Evolutionary conservation across 2,113 vertebrate species (phyloP).

Genomic region (Leucoraja erinaceus): DNA sequence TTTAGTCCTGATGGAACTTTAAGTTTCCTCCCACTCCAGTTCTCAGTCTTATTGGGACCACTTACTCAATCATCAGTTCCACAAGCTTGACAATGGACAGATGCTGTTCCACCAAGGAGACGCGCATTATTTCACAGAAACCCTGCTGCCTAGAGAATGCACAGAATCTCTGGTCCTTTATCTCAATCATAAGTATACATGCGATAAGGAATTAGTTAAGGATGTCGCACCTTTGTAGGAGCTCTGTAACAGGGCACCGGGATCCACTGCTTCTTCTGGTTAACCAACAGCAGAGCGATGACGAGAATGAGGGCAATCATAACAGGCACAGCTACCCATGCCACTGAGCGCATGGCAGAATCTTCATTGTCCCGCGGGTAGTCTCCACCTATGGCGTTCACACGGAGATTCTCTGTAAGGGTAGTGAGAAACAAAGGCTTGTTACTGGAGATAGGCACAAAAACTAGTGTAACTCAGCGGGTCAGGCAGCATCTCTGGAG

Average conservation of each 20-base stretch:
- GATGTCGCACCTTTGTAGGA: constrained; percentile 68
- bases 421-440: neutral
- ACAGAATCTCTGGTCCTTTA: too few species aligned
- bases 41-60: neutral
- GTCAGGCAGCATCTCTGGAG: too few species aligned
- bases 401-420: constrained; percentile 9
- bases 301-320: constrained; percentile 64
- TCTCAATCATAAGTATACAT: too few species aligned
- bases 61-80: neutral
- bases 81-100: neutral
- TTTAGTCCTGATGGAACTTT: too few species aligned
- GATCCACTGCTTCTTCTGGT: constrained; percentile 80
- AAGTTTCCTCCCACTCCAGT: neutral
- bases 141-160: too few species aligned
- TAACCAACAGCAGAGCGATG: constrained; percentile 66
- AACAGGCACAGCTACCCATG: constrained; percentile 68
- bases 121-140: too few species aligned
- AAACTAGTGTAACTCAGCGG: too few species aligned
- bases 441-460: neutral
- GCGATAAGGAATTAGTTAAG: neutral
- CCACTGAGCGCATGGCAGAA: constrained; percentile 58
- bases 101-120: too few species aligned
- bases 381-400: neutral
- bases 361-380: constrained; percentile 48
- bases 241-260: constrained; percentile 75